These are phyloP conservation scores for Colinus virginianus DNA, from an alignment of 2,113 vertebrate species.

Conservation along the genomic window DNA sequence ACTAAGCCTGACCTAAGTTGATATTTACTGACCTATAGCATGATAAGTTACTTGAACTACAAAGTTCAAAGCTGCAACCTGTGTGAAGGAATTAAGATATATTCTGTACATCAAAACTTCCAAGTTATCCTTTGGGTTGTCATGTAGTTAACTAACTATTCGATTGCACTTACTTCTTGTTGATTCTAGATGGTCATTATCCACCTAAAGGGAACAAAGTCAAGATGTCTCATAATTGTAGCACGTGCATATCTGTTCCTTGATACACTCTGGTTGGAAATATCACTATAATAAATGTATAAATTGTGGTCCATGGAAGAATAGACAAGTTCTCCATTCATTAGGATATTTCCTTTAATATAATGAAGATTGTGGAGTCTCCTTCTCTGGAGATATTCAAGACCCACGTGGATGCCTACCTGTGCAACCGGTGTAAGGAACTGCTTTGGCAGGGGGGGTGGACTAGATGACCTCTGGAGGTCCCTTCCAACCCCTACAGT, in stretches of 20 bases:
- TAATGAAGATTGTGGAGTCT: background rate
- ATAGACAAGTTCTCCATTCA: background rate
- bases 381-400: too few relatives aligned
- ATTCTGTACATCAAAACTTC: background rate
- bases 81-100: accelerated
- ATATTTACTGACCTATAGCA: background rate
- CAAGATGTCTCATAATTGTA: background rate
- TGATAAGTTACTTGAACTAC: background rate
- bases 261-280: background rate
- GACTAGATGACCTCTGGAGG: too few relatives aligned
- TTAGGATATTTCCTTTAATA: background rate
- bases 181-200: background rate
- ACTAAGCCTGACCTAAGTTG: background rate
- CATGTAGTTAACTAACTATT: background rate
- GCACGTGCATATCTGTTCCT: background rate
- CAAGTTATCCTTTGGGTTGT: background rate
- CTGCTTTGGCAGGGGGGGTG: too few relatives aligned
- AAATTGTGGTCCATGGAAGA: background rate
- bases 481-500: too few relatives aligned
- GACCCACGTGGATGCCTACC: too few relatives aligned
- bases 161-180: background rate
- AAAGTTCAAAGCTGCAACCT: background rate
- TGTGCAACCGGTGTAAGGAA: too few relatives aligned
- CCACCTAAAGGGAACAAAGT: background rate
- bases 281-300: background rate